phyloP scores from a whole-genome alignment of 2,113 vertebrate species.

The Clarias magur region DNA sequence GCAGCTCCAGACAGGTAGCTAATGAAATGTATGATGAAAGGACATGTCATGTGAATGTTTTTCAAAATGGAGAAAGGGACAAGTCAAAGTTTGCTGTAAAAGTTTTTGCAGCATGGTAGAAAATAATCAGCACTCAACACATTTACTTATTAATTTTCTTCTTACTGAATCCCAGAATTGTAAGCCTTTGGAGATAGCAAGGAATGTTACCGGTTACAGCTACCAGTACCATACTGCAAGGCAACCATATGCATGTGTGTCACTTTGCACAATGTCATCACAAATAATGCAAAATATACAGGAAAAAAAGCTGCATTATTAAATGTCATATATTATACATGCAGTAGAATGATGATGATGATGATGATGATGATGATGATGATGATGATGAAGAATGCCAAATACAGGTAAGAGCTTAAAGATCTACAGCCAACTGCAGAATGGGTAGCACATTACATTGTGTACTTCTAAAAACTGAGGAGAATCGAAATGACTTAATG shows the following conservation, averaged over 20 bases:
- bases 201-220: background rate
- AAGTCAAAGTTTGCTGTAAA: background rate
- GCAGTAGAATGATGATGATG: background rate
- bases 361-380: background rate
- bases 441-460: background rate
- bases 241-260: background rate
- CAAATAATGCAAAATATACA: background rate
- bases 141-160: background rate
- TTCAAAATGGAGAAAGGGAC: background rate
- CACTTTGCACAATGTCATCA: background rate
- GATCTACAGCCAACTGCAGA: background rate
- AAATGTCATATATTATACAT: background rate
- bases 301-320: background rate
- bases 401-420: background rate
- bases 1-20: background rate
- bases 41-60: background rate
- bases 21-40: background rate
- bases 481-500: background rate
- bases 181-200: background rate
- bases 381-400: background rate
- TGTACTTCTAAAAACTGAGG: background rate
- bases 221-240: background rate
- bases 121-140: background rate
- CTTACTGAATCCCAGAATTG: background rate
- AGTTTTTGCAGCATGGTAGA: background rate